A percentile compares a stretch with the other conserved stretches of the same genome.
phyloP scores from a whole-genome alignment of 2,797 vertebrate genomes.

The Tokudaia tokunoshimensis region DNA sequence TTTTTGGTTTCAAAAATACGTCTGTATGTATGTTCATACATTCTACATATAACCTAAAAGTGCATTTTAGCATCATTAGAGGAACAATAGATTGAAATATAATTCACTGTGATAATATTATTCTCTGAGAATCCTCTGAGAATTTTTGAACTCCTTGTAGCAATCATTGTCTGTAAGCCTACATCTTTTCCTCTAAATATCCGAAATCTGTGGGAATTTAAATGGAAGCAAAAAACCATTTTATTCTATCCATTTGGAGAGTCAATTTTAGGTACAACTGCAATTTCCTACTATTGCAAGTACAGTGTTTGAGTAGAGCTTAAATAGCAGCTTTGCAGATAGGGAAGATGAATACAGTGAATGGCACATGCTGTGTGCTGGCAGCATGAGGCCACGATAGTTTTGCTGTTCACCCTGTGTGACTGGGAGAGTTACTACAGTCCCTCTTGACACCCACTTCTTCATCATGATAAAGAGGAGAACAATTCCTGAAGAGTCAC shows the following conservation, averaged over 20 bases:
- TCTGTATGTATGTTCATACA: not conserved
- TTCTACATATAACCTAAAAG: slow-evolving; percentile 13
- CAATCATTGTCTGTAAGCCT: not conserved
- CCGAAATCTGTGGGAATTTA: slow-evolving; percentile 54
- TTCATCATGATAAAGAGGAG: not conserved
- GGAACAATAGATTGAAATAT: not conserved
- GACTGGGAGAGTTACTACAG: not conserved
- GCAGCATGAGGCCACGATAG: not conserved
- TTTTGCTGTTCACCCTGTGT: not conserved
- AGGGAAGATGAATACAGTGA: not conserved
- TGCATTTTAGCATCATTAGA: slow-evolving; percentile 20
- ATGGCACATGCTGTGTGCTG: rapidly evolving
- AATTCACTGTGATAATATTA: not conserved
- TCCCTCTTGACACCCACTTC: not conserved
- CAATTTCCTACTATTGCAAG: not conserved
- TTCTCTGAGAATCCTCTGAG: slow-evolving; percentile 3
- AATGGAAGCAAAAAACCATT: slow-evolving; percentile 32
- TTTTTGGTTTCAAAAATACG: not conserved
- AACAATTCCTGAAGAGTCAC: not conserved
- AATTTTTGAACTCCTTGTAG: slow-evolving; percentile 51
- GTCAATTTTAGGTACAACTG: not conserved
- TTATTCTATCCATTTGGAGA: not conserved
- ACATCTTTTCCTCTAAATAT: slow-evolving; percentile 19
- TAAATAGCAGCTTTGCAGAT: not conserved
- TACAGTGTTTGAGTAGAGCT: not conserved